Conservation (phyloP, 2,113 vertebrate species). For the Patagioenas fasciata region DNA sequence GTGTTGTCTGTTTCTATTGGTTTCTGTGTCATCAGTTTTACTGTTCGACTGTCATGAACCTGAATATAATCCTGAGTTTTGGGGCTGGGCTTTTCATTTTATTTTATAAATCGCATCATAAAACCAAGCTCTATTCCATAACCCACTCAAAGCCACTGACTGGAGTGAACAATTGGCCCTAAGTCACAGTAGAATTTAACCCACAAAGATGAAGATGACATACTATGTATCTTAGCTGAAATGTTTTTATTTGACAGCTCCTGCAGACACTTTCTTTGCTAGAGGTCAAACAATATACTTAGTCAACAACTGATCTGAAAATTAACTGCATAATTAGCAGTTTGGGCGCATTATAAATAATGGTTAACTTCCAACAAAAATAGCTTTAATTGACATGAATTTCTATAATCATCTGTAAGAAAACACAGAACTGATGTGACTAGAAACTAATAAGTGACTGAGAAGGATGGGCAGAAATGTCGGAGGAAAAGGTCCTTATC, state of each 20-base stretch:
- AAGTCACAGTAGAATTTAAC: neutral
- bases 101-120: neutral
- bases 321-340: neutral
- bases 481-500: neutral
- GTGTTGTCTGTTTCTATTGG: neutral
- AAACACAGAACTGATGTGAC: neutral
- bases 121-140: neutral
- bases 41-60: neutral
- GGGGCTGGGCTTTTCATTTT: neutral
- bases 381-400: neutral
- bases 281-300: neutral
- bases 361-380: neutral
- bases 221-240: neutral
- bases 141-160: neutral
- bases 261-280: neutral
- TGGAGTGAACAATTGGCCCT: neutral
- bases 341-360: neutral
- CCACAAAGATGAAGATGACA: neutral
- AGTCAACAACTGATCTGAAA: conserved; percentile 4
- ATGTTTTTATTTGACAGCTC: neutral
- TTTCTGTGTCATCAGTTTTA: neutral
- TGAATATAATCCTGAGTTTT: neutral
- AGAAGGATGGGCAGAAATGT: neutral
- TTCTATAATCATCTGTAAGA: neutral
- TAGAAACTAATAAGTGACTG: neutral